Base-by-base conservation (phyloP, 2,113 vertebrate species). In the Pomatorhinus ruficollis region DNA sequence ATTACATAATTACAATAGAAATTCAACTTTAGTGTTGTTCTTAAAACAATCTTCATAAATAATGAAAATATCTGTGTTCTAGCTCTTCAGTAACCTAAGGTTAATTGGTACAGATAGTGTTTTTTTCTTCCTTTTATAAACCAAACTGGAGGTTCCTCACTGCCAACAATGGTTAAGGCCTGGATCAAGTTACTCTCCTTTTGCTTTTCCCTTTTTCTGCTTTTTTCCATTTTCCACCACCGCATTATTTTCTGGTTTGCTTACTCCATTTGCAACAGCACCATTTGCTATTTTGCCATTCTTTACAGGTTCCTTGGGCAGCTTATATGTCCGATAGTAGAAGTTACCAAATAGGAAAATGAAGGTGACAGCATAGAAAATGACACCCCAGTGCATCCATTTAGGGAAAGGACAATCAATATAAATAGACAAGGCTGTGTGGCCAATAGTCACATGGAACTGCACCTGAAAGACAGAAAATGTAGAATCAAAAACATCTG, bases 371-470 rank as follows among this genome's bases (percentile, higher is more conserved):
- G 99, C 99, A 30, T 99, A 99, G 98, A 98, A 98, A 87, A 99
- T 99, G 44, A 99, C 98, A 86, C 99, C 99, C 98, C 99, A 99
- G 98, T 99, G 99, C 99, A 99, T 99, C 99, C 99, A 99, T 96
- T 99, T 99, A 63, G 99, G 99, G 98, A 99, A 99, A 81, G 99
- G 99, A n/a, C 99, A 99, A 97, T 99, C 98, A 49, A 99, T 99
- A 93, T 99, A 99, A 59, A 99, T 99, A 40, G 99, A 99, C 93
- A 99, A 80, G 15, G 99, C 99, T 11, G 99, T 99, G 98, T 99
- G 99, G 89, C 99, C 99, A 57, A 99, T 99, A 94, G 99, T 99
- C 95, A 99, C 98, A 18, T 99, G 99, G 98, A 99, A 99, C 98
- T 99, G 99, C 93, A 99, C 91, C 99, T 99, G 98, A 83, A 98